phyloP scores from a whole-genome alignment of 2,113 vertebrate species.

The Chlorocebus sabaeus region DNA sequence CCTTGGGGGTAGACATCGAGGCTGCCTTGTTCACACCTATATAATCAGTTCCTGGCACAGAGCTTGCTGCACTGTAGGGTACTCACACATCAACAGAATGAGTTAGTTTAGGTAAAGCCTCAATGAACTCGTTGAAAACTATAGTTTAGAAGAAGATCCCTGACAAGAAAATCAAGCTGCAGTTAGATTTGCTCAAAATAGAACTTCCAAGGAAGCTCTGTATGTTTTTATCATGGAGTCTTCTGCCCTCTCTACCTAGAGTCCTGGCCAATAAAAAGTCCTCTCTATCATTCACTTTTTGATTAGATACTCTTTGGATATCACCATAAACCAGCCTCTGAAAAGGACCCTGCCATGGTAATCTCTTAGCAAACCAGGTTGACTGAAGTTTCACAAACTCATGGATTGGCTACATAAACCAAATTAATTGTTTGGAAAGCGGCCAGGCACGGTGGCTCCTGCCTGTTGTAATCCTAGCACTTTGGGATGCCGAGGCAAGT shows the following conservation, averaged over 20 bases:
- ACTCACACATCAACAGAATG: too few species aligned
- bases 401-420: not conserved
- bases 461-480: too few species aligned
- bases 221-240: not conserved
- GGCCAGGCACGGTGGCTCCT: too few species aligned
- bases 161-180: not conserved
- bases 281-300: not conserved
- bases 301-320: not conserved
- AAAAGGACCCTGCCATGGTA: not conserved
- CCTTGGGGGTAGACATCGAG: accelerated
- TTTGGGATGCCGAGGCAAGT: too few species aligned
- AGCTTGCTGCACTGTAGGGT: accelerated
- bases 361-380: not conserved
- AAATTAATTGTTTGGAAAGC: not conserved
- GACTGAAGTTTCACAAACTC: not conserved
- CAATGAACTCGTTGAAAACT: not conserved
- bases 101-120: not conserved
- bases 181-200: not conserved
- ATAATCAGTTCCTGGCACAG: not conserved
- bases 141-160: not conserved
- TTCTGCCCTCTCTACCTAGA: not conserved
- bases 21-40: not conserved
- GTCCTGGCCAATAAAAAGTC: not conserved
- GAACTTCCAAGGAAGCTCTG: not conserved
- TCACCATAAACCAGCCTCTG: not conserved